These are phyloP conservation scores for Syrmaticus mikado DNA, from an alignment of 2,113 vertebrate genomes.

Conservation along the genomic window DNA sequence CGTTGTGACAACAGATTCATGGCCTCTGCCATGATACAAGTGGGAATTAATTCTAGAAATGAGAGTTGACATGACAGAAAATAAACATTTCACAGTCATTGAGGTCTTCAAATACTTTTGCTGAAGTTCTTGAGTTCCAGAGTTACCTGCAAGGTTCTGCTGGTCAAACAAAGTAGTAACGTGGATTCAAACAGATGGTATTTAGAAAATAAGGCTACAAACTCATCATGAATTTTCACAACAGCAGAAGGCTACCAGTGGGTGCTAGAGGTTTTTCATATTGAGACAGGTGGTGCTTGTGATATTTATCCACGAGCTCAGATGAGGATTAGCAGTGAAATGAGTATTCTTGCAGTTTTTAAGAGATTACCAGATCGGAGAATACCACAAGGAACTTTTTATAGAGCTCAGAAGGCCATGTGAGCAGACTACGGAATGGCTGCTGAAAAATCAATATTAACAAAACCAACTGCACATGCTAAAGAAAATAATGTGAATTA, in stretches of 20 bases:
- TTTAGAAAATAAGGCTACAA: background rate
- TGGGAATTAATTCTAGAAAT: background rate
- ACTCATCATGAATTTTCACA: background rate
- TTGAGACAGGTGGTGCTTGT: background rate
- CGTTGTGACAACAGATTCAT: background rate
- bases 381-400: background rate
- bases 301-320: constrained; percentile 33
- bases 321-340: constrained; percentile 11
- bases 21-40: background rate
- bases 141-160: background rate
- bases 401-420: background rate
- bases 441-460: background rate
- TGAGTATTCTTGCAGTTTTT: constrained; percentile 11
- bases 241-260: constrained; percentile 10
- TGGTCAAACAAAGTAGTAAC: background rate
- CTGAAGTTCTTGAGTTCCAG: background rate
- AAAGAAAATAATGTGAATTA: background rate
- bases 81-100: background rate
- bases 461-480: background rate
- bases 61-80: background rate
- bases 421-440: background rate
- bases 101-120: background rate
- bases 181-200: accelerated
- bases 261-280: background rate
- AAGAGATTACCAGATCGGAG: constrained; percentile 3